Base-by-base conservation (phyloP, 1,140 invertebrate genomes). In the Lamellibrachia luymesi region DNA sequence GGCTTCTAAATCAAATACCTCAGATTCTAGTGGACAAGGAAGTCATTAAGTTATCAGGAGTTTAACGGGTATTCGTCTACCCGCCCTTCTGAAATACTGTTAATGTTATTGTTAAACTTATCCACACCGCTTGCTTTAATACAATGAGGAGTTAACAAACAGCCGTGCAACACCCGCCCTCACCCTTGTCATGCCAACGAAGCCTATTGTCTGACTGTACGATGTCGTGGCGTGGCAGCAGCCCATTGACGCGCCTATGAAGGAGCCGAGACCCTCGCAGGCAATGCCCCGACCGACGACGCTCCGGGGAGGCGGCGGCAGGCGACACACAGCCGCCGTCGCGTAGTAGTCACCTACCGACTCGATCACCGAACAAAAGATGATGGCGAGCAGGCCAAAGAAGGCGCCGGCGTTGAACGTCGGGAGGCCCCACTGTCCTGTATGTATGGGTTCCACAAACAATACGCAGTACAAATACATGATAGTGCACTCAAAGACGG, bases 181-280 rank as follows among this genome's bases (percentile, higher is more conserved):
- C 93, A 95, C 95, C 92, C 93, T 93, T 80, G 95, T 95, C 22
- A 95, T 93, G 13, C 93, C 94, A 80, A 96, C 95, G 38, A 94
- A 94, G 2, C 94, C 95, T 38, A 95, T 93, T 90, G 95, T 94
- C 1, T 94, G 93, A 56, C 95, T 94, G 94, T 98, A 98, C 0
- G 98, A 98, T 94, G 98, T 98, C 4, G 98, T 98, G 8, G 98
- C 98, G 94, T 98, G 98, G 22, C 98, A 94, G 97, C 95, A 97
- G 6, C 98, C 98, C 97, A 98, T 98, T 0, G 98, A 96, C 0
- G 98, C 98, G 0, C 98, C 98, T 10, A 98, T 95, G 2, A 98
- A 96, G 0, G 98, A 98, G 4, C 98, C 98, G 17, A 98, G 94
- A 0, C 98, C 98, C 96, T 98, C 98, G 0, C 98, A 97, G 6